phyloP scores from a whole-genome alignment of 1,140 invertebrate species.

The Penaeus indicus region DNA sequence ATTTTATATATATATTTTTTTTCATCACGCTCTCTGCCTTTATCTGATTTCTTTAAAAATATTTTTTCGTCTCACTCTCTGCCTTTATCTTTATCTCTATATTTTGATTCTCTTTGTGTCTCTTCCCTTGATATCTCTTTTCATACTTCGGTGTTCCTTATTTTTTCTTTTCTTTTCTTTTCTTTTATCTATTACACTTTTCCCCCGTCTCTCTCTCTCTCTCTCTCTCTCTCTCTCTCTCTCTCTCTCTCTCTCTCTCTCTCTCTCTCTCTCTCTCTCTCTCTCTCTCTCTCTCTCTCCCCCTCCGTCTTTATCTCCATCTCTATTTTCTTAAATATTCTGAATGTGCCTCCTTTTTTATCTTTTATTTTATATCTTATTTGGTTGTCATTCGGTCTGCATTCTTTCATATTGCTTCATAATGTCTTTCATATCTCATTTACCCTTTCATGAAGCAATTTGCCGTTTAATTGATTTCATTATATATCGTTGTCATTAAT shows the following conservation, averaged over 20 bases:
- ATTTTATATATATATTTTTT: neutral
- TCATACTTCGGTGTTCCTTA: neutral
- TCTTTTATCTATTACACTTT: neutral
- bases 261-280: neutral
- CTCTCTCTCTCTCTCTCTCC: neutral
- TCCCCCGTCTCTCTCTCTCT: neutral
- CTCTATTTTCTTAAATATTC: too few species aligned
- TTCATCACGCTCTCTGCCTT: neutral
- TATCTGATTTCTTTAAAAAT: neutral
- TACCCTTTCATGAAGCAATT: too few species aligned
- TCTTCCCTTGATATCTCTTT: neutral
- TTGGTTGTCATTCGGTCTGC: too few species aligned
- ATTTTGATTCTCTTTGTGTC: neutral
- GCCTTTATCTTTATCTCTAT: neutral
- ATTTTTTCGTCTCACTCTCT: neutral
- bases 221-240: neutral
- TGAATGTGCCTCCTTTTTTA: too few species aligned
- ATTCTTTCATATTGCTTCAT: too few species aligned
- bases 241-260: neutral
- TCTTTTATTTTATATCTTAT: too few species aligned
- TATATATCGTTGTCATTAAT: too few species aligned
- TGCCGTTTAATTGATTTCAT: too few species aligned
- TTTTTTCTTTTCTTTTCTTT: neutral
- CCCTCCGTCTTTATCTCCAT: too few species aligned
- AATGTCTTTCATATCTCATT: too few species aligned